Evolutionary conservation across 1,140 invertebrate species (phyloP), one percentile per base, ranked within the genome.

Genomic region (Ectropis grisescens): DNA sequence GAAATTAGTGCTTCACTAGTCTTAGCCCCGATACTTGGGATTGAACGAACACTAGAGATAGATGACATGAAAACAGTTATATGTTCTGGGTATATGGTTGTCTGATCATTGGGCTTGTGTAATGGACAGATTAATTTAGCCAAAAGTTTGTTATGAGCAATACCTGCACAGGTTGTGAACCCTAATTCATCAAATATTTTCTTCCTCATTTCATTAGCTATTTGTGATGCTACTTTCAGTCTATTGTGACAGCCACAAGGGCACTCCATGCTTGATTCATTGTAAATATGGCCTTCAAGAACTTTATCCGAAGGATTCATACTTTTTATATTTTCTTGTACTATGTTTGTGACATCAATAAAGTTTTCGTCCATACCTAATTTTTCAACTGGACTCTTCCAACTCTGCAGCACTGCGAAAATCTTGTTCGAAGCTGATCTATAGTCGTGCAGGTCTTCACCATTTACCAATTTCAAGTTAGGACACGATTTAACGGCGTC

Each of bases 41-140:
- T 88, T 36, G 82, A 82, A 5, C 84, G 82, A 7, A 91, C 66
- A 51, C 82, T 82, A 12, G 82, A 75, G 15, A 90, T 69, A 15
- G 84, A 84, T 0, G 84, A 81, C 75, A 95, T 85, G 38, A 94
- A 85, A 15, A 82, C 67, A 13, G 80, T 50, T 9, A 85, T 86
- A 48, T 86, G 84, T 38, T 86, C 86, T 11, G 93, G 91, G 42
- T 88, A 92, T 29, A 94, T 67, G 9, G 89, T 81, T 5, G 93
- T 94, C 58, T 95, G 93, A 48, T 92, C 86, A 69, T 94, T 90
- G 1, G 93, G 91, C 71, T 93, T 93, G 52, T 93, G 84, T 28
- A 85, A 70, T 16, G 85, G 84, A 41, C 90, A 89, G 11, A 87
- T 88, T 19, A 95, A 70, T 75, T 95, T 94, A 2, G 93, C 89